Conservation (phyloP, 2,888 invertebrate species). For the Lamellibrachia columna region DNA sequence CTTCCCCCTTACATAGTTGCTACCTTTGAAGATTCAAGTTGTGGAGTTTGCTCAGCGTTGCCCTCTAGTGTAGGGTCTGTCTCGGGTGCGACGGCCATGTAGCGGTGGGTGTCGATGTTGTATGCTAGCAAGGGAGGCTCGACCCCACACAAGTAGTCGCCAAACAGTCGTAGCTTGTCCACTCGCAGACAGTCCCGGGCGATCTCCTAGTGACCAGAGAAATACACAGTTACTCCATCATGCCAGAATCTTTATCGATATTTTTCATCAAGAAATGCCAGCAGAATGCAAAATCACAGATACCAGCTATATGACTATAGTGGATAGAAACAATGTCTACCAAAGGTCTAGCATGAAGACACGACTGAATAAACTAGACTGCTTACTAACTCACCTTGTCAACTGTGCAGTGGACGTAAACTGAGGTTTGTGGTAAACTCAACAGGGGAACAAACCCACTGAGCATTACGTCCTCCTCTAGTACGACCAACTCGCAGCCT, state of each 20-base stretch:
- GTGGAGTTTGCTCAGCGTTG: background rate
- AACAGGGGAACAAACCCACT: conserved; percentile 88
- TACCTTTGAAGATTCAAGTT: background rate
- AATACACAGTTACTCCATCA: background rate
- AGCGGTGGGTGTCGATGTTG: conserved; percentile 56
- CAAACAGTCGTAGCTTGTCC: conserved; percentile 81
- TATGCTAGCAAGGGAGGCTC: conserved; percentile 84
- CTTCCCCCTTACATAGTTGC: background rate
- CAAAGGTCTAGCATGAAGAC: too few relatives aligned
- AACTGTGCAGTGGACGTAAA: conserved; percentile 73
- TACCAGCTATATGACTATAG: too few relatives aligned
- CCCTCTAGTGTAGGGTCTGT: background rate
- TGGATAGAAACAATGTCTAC: too few relatives aligned
- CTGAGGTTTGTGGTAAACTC: conserved; percentile 75
- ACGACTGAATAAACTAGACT: background rate
- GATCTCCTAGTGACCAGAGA: conserved; percentile 69
- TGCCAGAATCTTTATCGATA: background rate
- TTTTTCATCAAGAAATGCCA: background rate
- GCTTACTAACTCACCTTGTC: conserved; percentile 70
- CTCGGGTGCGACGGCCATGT: conserved; percentile 55
- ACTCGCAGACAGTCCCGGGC: conserved; percentile 80
- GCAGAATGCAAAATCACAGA: too few relatives aligned
- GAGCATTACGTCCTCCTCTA: conserved; percentile 67
- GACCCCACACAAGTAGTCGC: conserved; percentile 84
- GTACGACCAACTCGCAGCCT: conserved; percentile 77